Conservation (phyloP, 2,113 vertebrate genomes). For the Corythornis vintsioides region DNA sequence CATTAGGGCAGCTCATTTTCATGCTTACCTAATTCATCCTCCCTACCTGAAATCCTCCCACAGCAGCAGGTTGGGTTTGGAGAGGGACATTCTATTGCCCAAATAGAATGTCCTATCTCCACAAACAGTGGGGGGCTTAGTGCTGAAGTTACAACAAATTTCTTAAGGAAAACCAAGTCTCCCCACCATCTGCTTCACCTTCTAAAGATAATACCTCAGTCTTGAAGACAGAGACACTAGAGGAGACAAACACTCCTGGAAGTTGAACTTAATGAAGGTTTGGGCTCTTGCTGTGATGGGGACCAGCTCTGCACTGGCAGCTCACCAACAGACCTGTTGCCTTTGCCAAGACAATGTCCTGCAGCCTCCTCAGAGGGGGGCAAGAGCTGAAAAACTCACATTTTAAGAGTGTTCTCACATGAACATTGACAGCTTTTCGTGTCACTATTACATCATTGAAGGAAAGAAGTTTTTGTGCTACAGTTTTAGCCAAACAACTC, state of each 20-base stretch:
- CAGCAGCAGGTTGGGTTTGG: not conserved
- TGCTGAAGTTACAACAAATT: not conserved
- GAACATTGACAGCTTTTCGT: not conserved
- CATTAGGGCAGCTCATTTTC: not conserved
- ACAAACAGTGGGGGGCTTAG: not conserved
- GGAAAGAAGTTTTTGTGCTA: not conserved
- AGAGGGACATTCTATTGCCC: not conserved
- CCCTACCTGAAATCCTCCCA: not conserved
- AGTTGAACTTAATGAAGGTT: not conserved
- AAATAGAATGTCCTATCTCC: too few species aligned
- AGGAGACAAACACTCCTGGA: not conserved
- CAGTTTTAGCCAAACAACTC: not conserved
- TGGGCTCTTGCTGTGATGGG: not conserved
- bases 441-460: not conserved
- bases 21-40: not conserved
- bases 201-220: not conserved
- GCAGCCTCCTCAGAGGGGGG: not conserved
- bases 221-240: not conserved
- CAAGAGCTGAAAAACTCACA: not conserved
- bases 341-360: not conserved
- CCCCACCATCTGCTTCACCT: not conserved
- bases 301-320: rapidly evolving
- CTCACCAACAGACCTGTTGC: not conserved
- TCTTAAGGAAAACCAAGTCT: not conserved
- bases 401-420: not conserved